Conservation (phyloP, 2,797 vertebrate species). For the Microcaecilia unicolor region DNA sequence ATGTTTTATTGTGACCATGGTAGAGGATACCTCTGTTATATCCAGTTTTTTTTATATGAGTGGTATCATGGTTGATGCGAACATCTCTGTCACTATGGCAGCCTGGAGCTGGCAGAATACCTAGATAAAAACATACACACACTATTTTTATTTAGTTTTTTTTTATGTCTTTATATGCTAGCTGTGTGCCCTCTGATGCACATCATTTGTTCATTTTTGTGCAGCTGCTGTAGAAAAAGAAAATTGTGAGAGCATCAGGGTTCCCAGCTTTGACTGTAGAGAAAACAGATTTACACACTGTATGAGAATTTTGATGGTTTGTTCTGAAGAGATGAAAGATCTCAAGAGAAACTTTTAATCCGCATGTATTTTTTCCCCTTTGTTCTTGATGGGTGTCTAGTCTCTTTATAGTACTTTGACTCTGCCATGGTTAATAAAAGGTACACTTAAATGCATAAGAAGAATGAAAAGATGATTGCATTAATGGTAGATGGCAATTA, state of each 20-base stretch:
- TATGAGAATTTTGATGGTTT: slow-evolving; percentile 2
- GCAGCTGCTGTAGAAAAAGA: slow-evolving; percentile 22
- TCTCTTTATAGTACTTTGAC: background rate
- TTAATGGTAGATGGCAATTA: too few species aligned
- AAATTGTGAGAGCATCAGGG: slow-evolving; percentile 11
- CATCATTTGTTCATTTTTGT: slow-evolving; percentile 20
- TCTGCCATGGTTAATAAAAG: too few species aligned
- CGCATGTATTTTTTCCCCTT: background rate
- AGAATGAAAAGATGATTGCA: too few species aligned
- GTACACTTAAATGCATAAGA: too few species aligned
- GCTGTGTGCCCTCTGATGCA: slow-evolving; percentile 21
- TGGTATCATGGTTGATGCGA: slow-evolving; percentile 26
- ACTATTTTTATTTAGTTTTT: too few species aligned
- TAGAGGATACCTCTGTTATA: too few species aligned
- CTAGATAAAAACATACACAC: too few species aligned
- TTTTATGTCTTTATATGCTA: slow-evolving; percentile 2
- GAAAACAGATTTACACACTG: background rate
- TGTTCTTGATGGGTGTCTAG: background rate
- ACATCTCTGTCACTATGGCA: slow-evolving; percentile 25
- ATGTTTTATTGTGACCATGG: too few species aligned
- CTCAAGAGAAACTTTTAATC: slow-evolving; percentile 12
- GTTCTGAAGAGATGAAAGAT: slow-evolving; percentile 20
- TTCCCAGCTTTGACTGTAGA: slow-evolving; percentile 5
- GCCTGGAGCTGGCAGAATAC: too few species aligned
- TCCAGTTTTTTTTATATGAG: too few species aligned